These are phyloP conservation scores for Hoplodrina ambigua DNA, from an alignment of 2,888 invertebrate genomes.

Conservation along the genomic window DNA sequence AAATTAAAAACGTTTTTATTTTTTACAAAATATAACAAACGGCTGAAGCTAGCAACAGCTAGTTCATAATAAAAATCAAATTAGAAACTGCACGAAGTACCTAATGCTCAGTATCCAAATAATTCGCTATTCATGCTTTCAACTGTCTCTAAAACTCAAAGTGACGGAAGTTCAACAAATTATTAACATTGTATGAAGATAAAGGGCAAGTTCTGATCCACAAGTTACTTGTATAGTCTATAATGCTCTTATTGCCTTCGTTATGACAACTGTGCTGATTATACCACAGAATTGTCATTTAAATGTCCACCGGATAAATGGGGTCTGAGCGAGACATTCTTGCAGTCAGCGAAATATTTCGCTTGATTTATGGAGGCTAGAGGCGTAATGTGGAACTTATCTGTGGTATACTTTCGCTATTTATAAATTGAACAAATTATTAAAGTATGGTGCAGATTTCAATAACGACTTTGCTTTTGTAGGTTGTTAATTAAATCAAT, in stretches of 20 bases:
- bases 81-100: constrained; percentile 6
- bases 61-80: background rate
- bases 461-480: background rate
- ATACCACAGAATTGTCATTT: constrained; percentile 56
- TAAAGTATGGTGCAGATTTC: background rate
- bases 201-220: constrained; percentile 34
- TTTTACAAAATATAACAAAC: too few relatives aligned
- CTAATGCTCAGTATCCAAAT: background rate
- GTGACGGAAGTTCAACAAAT: constrained; percentile 30
- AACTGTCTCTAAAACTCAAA: constrained; percentile 10
- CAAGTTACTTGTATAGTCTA: constrained; percentile 14
- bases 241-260: constrained; percentile 45
- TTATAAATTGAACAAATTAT: background rate
- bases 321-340: constrained; percentile 44
- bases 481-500: constrained; percentile 7
- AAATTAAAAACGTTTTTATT: too few relatives aligned
- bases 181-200: constrained; percentile 43
- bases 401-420: background rate
- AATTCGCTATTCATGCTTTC: constrained; percentile 28
- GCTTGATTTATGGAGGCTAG: constrained; percentile 40
- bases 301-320: constrained; percentile 46
- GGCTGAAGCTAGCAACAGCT: too few relatives aligned
- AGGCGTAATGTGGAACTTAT: constrained; percentile 10
- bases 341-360: constrained; percentile 33
- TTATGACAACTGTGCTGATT: constrained; percentile 55